These are phyloP conservation scores for Pelecanoides urinatrix DNA, from an alignment of 2,113 vertebrate species.

Conservation along the genomic window DNA sequence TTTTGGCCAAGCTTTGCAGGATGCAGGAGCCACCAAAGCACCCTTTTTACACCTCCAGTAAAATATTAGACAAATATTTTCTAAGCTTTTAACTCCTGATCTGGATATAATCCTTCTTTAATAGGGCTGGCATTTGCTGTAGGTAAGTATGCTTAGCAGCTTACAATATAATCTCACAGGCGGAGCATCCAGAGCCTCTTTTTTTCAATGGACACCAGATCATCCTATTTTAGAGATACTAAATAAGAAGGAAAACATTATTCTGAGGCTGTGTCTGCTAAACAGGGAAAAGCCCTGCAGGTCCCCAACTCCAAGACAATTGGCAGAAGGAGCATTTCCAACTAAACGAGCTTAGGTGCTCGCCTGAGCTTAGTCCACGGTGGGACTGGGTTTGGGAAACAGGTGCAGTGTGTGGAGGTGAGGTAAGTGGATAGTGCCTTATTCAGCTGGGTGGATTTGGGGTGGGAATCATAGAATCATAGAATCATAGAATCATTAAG, in stretches of 20 bases:
- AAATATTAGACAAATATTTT: slow-evolving; percentile 11
- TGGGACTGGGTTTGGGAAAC: neutral
- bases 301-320: neutral
- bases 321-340: neutral
- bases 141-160: neutral
- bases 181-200: neutral
- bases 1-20: neutral
- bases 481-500: too few relatives aligned
- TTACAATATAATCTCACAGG: neutral
- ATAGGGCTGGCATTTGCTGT: neutral
- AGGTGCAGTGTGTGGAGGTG: neutral
- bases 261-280: neutral
- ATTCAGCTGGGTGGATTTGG: neutral
- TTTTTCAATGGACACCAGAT: neutral
- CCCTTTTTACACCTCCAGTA: neutral
- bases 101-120: neutral
- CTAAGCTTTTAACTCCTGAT: neutral
- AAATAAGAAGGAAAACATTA: neutral
- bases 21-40: neutral
- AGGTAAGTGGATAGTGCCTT: neutral
- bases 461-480: too few relatives aligned
- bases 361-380: neutral
- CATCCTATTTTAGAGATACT: neutral
- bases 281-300: neutral
- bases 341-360: neutral